These are phyloP conservation scores for Nemotelus nigrinus DNA, from an alignment of 2,888 invertebrate genomes.

Conservation along the genomic window DNA sequence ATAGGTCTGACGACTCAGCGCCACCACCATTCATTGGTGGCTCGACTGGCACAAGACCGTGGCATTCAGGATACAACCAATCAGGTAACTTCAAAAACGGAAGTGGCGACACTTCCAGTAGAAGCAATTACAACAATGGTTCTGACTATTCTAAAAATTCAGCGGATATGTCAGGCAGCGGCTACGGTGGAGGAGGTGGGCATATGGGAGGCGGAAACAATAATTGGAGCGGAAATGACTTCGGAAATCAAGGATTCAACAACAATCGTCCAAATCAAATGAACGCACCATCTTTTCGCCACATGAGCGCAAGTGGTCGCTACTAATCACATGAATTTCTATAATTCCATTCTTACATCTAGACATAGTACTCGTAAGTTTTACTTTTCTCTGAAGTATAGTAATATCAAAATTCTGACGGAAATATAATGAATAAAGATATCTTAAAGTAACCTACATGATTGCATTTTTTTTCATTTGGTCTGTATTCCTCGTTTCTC, in stretches of 20 bases:
- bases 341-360: constrained; percentile 26
- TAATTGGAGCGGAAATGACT: constrained; percentile 22
- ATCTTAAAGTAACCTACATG: too few species aligned
- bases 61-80: constrained; percentile 27
- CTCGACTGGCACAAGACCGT: constrained; percentile 7
- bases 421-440: constrained; percentile 1
- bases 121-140: background rate
- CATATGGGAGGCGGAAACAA: background rate
- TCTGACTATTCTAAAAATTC: constrained; percentile 19
- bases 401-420: constrained; percentile 6
- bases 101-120: background rate
- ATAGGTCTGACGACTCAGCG: background rate
- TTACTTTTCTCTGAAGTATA: constrained; percentile 12
- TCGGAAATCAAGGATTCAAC: constrained; percentile 16
- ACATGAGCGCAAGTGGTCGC: background rate
- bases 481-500: too few species aligned
- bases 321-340: constrained; percentile 12
- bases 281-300: background rate
- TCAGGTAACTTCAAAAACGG: constrained; percentile 19
- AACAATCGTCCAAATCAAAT: background rate
- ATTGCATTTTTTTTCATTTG: too few species aligned
- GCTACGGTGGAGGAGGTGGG: background rate
- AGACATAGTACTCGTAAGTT: constrained; percentile 5
- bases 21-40: constrained; percentile 1
- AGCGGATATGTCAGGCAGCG: constrained; percentile 5